Evolutionary conservation across 2,888 invertebrate species (phyloP).

Genomic region (Tipula confusa): DNA sequence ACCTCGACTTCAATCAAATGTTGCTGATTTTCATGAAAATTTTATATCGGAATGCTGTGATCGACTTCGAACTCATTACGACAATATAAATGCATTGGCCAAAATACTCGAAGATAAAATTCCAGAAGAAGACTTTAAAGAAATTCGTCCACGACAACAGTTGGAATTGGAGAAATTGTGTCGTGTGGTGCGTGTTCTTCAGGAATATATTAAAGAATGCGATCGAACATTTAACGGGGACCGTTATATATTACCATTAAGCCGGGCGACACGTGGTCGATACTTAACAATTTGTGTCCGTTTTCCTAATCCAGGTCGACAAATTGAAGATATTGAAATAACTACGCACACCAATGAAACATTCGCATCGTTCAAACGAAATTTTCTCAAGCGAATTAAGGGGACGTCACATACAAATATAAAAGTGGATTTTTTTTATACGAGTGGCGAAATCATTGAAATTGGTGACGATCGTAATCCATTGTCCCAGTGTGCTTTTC

Average conservation of each 20-base stretch:
- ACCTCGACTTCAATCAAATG: slow-evolving; percentile 71
- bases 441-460: slow-evolving; percentile 84
- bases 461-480: slow-evolving; percentile 82
- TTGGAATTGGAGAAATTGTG: slow-evolving; percentile 80
- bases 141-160: slow-evolving; percentile 44
- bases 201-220: slow-evolving; percentile 93
- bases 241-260: slow-evolving; percentile 79
- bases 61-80: slow-evolving; percentile 78
- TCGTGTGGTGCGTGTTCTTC: slow-evolving; percentile 87
- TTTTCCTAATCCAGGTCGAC: slow-evolving; percentile 81
- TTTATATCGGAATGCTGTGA: slow-evolving; percentile 91
- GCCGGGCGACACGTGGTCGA: slow-evolving; percentile 83
- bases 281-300: slow-evolving; percentile 81
- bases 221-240: slow-evolving; percentile 85
- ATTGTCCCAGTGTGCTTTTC: slow-evolving; percentile 75
- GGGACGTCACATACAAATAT: slow-evolving; percentile 63
- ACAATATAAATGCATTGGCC: slow-evolving; percentile 62
- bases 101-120: slow-evolving; percentile 39
- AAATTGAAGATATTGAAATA: slow-evolving; percentile 87
- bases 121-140: slow-evolving; percentile 39
- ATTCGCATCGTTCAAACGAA: slow-evolving; percentile 75
- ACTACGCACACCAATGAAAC: slow-evolving; percentile 94
- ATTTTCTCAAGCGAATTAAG: slow-evolving; percentile 57
- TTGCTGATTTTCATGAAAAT: slow-evolving; percentile 82
- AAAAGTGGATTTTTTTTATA: slow-evolving; percentile 79